Evolutionary conservation across 1,140 invertebrate species (phyloP).

Genomic region (Drosophila willistoni): DNA sequence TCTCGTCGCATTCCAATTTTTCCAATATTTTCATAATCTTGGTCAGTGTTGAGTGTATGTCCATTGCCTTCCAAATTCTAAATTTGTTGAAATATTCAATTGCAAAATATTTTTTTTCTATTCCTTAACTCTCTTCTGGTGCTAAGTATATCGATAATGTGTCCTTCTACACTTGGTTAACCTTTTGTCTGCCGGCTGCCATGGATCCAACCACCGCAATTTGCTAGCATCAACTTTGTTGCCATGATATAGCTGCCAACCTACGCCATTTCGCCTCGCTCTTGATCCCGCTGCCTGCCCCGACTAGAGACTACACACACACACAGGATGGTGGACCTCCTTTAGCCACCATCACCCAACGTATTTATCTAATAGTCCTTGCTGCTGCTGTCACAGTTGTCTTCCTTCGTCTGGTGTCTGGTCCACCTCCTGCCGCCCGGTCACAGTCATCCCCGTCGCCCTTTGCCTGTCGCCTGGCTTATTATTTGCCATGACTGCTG

Average conservation of each 20-base stretch:
- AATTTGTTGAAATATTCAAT: too few species aligned
- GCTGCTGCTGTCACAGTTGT: slow-evolving; percentile 72
- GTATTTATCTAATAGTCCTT: slow-evolving; percentile 80
- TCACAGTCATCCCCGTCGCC: not conserved
- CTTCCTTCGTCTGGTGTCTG: slow-evolving; percentile 58
- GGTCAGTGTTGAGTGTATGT: not conserved
- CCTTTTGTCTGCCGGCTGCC: slow-evolving; percentile 27
- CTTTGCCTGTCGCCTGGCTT: slow-evolving; percentile 65
- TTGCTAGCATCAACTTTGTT: slow-evolving; percentile 56
- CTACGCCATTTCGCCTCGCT: slow-evolving; percentile 19
- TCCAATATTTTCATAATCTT: slow-evolving; percentile 2
- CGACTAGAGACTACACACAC: slow-evolving; percentile 3
- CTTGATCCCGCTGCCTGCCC: not conserved
- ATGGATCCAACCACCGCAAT: slow-evolving; percentile 46
- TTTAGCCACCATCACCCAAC: slow-evolving; percentile 35
- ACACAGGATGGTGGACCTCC: not conserved
- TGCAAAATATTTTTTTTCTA: slow-evolving; percentile 16
- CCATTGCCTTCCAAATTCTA: not conserved
- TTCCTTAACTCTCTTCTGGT: slow-evolving; percentile 31
- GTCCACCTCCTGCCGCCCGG: slow-evolving; percentile 35
- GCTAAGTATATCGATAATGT: slow-evolving; percentile 33
- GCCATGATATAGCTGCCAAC: slow-evolving; percentile 58
- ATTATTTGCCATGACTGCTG: slow-evolving; percentile 76
- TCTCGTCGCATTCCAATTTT: not conserved
- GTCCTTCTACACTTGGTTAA: slow-evolving; percentile 53